Evolutionary conservation across 2,888 invertebrate species (phyloP), one percentile per base, ranked within the genome.

Genomic region (Tipula lateralis): DNA sequence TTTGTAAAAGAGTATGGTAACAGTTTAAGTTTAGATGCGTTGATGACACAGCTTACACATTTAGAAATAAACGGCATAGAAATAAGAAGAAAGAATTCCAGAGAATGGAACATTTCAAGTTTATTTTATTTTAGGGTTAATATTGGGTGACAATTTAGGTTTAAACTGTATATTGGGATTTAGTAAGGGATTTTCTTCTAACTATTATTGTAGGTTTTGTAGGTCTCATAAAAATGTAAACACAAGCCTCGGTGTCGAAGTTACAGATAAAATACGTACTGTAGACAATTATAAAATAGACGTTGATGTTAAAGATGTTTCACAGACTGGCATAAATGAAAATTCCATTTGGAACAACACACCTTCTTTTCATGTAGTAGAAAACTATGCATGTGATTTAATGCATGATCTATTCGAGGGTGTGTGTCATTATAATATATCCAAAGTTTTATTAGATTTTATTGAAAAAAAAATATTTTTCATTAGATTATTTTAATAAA

Each of bases 131-230:
- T 84, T 85, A 24, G 86, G 85, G 13, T 83, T 86, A 80, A 32
- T 86, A 34, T 81, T 86, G 30, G n/a, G n/a, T n/a, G n/a, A n/a
- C n/a, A n/a, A n/a, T n/a, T n/a, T n/a, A n/a, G n/a, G n/a, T n/a
- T n/a, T 85, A n/a, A 85, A 85, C 36, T 19, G 83, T 84, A 30
- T 86, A 84, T 83, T 86, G 24, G 85, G 84, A n/a, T 86, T 85
- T 36, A 84, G 34, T 39, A 86, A 85, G 85, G 86, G 85, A 32
- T 87, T 87, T 86, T 86, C 86, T 36, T 84, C 85, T 24, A 86
- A 87, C 32, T 85, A 84, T 85, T 87, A 85, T 84, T 88, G 88
- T 85, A 85, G 88, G 84, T 86, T 87, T 84, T 88, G 87, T 86
- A 86, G 84, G 86, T 84, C 85, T 29, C 83, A 84, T 82, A 86